Evolutionary conservation across 1,140 invertebrate species (phyloP).

Genomic region (Drosophila littoralis): DNA sequence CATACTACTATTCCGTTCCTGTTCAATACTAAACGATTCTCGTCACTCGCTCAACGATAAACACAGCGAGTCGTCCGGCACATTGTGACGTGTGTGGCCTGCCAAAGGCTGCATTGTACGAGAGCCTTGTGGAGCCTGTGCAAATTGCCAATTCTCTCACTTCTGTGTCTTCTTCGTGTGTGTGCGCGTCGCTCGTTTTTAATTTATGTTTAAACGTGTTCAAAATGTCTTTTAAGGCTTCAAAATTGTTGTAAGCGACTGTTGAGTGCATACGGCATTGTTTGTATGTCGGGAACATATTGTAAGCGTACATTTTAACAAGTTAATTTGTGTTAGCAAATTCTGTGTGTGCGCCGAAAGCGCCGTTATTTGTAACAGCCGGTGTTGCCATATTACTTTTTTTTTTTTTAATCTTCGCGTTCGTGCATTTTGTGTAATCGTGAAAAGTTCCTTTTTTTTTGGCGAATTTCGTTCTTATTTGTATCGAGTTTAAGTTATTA

Average conservation of each 20-base stretch:
- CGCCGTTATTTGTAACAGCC: constrained; percentile 32
- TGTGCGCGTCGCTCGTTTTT: constrained; percentile 27
- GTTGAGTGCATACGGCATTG: neutral
- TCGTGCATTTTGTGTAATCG: constrained; percentile 7
- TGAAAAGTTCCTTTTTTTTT: neutral
- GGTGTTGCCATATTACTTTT: constrained; percentile 15
- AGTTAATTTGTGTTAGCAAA: neutral
- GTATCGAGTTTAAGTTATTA: neutral
- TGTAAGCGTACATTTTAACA: constrained; percentile 2
- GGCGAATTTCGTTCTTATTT: constrained; percentile 4
- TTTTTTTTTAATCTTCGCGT: neutral
- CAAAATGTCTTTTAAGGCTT: constrained; percentile 21
- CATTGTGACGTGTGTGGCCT: constrained; percentile 1
- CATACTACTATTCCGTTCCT: neutral
- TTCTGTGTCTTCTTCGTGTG: constrained; percentile 22
- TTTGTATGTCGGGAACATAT: constrained; percentile 10
- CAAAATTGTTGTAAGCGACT: constrained; percentile 5
- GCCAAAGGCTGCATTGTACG: neutral
- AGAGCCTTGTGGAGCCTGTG: neutral
- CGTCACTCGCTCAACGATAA: neutral
- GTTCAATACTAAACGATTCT: neutral
- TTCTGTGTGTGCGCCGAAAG: constrained; percentile 9
- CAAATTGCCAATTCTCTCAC: constrained; percentile 17
- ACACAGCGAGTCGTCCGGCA: neutral
- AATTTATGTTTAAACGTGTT: constrained; percentile 22